Evolutionary conservation across 2,113 vertebrate species (phyloP).

Genomic region (Larimichthys polyactis): DNA sequence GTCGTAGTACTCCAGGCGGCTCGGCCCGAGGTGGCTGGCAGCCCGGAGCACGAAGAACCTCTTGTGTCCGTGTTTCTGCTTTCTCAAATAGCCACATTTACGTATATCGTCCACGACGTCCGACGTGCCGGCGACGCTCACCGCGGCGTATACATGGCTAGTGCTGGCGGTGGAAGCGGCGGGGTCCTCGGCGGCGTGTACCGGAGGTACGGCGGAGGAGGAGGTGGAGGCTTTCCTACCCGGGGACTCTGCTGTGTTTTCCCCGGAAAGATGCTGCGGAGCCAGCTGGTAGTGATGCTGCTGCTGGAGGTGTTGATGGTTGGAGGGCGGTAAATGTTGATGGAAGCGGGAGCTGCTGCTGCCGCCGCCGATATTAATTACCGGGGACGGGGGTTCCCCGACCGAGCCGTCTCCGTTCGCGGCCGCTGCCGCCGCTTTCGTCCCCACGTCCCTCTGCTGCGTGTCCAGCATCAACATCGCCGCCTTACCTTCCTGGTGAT

Average conservation of each 20-base stretch:
- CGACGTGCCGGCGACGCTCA: constrained; percentile 65
- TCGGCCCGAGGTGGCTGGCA: constrained; percentile 91
- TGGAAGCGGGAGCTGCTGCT: constrained; percentile 77
- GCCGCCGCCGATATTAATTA: constrained; percentile 77
- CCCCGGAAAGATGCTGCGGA: constrained; percentile 71
- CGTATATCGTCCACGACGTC: constrained; percentile 89
- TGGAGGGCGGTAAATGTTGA: constrained; percentile 77
- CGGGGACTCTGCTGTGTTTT: constrained; percentile 75
- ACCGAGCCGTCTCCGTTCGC: constrained; percentile 78
- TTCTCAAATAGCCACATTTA: constrained; percentile 94
- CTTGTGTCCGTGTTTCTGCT: constrained; percentile 96
- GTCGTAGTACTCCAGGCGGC: constrained; percentile 96
- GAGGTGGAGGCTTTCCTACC: constrained; percentile 70
- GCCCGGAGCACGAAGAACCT: constrained; percentile 95
- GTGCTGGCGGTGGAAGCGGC: constrained; percentile 53
- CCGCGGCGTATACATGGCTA: constrained; percentile 76
- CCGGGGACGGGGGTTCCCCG: constrained; percentile 83
- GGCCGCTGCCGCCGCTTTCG: constrained; percentile 71
- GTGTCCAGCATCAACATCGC: constrained; percentile 83
- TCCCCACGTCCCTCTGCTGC: constrained; percentile 78
- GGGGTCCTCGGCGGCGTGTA: constrained; percentile 70
- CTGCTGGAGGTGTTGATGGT: constrained; percentile 58
- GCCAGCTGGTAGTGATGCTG: constrained; percentile 70
- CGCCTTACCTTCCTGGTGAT: constrained; percentile 82
- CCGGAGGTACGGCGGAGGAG: constrained; percentile 15